These are phyloP conservation scores for Geotrupes spiniger DNA, from an alignment of 2,888 invertebrate genomes.

Conservation along the genomic window DNA sequence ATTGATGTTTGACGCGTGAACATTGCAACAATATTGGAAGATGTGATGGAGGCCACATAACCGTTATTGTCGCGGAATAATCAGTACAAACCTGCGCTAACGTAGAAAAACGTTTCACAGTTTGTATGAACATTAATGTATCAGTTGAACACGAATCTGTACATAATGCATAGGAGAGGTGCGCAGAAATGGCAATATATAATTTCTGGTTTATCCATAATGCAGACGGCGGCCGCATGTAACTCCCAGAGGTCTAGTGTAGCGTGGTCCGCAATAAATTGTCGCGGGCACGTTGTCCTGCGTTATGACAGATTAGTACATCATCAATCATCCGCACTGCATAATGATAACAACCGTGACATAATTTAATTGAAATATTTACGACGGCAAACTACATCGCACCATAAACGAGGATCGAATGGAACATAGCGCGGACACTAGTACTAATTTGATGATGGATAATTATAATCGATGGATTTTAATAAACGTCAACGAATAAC, in stretches of 20 bases:
- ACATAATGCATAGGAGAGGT: conserved; percentile 19
- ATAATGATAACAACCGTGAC: conserved; percentile 18
- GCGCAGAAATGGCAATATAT: conserved; percentile 19
- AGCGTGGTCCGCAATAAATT: conserved; percentile 41
- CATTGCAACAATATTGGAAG: no score
- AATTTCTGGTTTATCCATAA: conserved; percentile 26
- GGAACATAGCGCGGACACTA: neutral
- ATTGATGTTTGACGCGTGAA: no score
- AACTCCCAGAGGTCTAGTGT: conserved; percentile 21
- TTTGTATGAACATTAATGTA: no score
- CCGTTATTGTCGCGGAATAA: no score
- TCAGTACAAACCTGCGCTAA: no score
- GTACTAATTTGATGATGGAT: neutral
- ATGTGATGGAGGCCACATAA: no score
- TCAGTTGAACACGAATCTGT: conserved; percentile 16
- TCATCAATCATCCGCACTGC: conserved; percentile 46
- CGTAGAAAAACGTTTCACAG: no score
- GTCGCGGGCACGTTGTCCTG: conserved; percentile 42
- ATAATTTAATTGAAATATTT: conserved; percentile 27
- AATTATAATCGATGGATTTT: conserved; percentile 7
- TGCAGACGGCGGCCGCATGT: conserved; percentile 21
- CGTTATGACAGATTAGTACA: conserved; percentile 50
- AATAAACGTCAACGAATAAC: conserved; percentile 1
- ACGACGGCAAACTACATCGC: conserved; percentile 13
- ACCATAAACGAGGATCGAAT: conserved; percentile 2